Base-by-base conservation (phyloP, 2,797 vertebrate species). In the Nannoperca obscura region DNA sequence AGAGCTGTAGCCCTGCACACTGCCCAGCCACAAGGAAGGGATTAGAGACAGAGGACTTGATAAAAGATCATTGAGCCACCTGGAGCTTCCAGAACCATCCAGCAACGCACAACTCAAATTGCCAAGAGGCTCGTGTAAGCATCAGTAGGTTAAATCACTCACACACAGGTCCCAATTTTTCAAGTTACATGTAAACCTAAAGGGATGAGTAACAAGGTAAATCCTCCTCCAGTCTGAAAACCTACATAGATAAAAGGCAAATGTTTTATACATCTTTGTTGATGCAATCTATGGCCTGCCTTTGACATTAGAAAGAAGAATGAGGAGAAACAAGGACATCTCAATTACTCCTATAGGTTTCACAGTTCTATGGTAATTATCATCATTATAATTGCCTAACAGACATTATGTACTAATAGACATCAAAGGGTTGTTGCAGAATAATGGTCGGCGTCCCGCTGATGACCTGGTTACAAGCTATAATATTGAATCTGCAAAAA, bases 41-140 rank as follows among this genome's bases (percentile, higher is more conserved):
- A 93, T 93, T 93, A 93, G 82, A 76, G 74, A 86, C 82, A 52
- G 84, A 74, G 86, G 80, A 81, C 1, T 76, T 87, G 91, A 91
- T 92, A 89, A 90, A 91, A 92, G 89, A 91, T 91, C 88, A 91
- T 49, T 36, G 1, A 71, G 83, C 87, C 89, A 92, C 89, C 88
- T 90, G 92, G 84, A 88, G 86, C 66, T 74, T 92, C 80, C 71
- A 86, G 79, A 87, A 87, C 15, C 62, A 72, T 80, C 81, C 77
- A 83, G 65, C n/a, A 68, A 72, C 71, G 42, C 58, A 74, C 57
- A 82, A 59, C 46, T 76, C 68, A n/a, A 52, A 55, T 24, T 38
- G 68, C 72, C 63, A 11, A 0, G 22, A 74, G 67, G 46, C 63
- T 76, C 59, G 40, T 76, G 30, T 50, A 58, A 77, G 59, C 70